Evolutionary conservation across 1,140 invertebrate genomes (phyloP), one percentile per base, ranked within the genome.

Genomic region (Stegodyphus mimosarum): DNA sequence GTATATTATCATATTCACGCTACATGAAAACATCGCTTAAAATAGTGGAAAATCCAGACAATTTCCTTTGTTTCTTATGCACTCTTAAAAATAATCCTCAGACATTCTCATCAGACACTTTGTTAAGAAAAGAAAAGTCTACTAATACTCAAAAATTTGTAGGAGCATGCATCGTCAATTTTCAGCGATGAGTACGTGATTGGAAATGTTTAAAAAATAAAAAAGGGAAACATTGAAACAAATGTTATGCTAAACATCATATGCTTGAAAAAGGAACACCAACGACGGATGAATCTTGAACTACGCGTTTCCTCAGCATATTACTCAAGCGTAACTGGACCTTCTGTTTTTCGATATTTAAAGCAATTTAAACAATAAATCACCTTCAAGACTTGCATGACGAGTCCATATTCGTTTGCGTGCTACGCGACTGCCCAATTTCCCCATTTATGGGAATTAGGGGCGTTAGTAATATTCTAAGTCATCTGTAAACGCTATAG

Each of bases 111-210:
- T 64, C 76, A 66, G 76, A 33, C 50, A 79, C 17, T 64, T 69
- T 79, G 69, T 79, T 79, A 79, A 50, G 33, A 79, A 79, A 33
- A 66, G 18, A 69, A 66, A 79, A 77, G 49, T 50, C 18, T 79
- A 48, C 69, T 67, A 79, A 69, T 70, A 79, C 50, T 79, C 64
- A 51, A 52, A 53, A 53, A 69, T 70, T 70, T 18, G 33, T 79
- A 17, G 48, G 13, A 18, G 66, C 76, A 79, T 66, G 76, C 76
- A 53, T 60, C 64, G 76, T 79, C 63, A 79, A 79, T 70, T 52
- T 70, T 79, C 64, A 53, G 18, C 10, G 17, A 69, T 53, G n/a
- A 15, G 66, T 52, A 79, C 76, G 76, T 79, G 76, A 79, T 79
- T 67, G 49, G 76, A 66, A 69, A 69, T 15, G 33, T 77, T 60